A percentile compares a stretch with the other conserved stretches of the same genome.
Conservation (phyloP, 2,888 invertebrate species). For the Xylota sylvarum region DNA sequence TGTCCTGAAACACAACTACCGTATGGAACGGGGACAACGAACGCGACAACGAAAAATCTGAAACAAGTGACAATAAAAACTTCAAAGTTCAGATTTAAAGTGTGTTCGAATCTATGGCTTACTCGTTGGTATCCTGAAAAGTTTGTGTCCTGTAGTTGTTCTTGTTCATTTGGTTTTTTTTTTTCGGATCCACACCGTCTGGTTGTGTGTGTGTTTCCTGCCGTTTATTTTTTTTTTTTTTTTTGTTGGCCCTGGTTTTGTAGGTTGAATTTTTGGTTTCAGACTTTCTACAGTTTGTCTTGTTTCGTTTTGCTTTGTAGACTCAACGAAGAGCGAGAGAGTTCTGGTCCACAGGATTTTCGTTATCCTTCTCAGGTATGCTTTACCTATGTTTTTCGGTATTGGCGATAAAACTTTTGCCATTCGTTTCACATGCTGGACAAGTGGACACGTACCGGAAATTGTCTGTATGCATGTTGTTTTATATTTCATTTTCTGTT, state of each 20-base stretch:
- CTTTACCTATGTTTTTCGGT: conserved; percentile 73
- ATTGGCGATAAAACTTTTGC: conserved; percentile 76
- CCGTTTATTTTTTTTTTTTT: neutral
- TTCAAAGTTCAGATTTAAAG: conserved; percentile 71
- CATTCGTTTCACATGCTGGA: conserved; percentile 75
- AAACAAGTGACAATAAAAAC: conserved; percentile 75
- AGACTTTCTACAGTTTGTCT: conserved; percentile 53
- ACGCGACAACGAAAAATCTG: conserved; percentile 58
- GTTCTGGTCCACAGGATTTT: conserved; percentile 69
- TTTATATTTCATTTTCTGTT: conserved; percentile 46
- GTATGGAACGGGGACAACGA: neutral
- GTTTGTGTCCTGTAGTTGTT: conserved; percentile 54
- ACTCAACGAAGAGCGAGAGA: conserved; percentile 13
- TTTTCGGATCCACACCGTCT: conserved; percentile 7
- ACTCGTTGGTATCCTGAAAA: conserved; percentile 65
- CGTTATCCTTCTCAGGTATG: conserved; percentile 76
- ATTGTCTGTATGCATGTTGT: conserved; percentile 75
- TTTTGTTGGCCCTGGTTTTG: conserved; percentile 21
- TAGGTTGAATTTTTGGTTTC: conserved; percentile 60
- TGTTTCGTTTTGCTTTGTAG: conserved; percentile 63
- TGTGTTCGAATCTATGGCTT: conserved; percentile 69
- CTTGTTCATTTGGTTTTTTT: conserved; percentile 51
- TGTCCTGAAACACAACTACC: conserved; percentile 13
- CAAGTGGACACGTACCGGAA: conserved; percentile 76
- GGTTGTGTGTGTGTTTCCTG: conserved; percentile 40